Conservation (phyloP, 2,888 invertebrate genomes). For the Folsomia candida region DNA sequence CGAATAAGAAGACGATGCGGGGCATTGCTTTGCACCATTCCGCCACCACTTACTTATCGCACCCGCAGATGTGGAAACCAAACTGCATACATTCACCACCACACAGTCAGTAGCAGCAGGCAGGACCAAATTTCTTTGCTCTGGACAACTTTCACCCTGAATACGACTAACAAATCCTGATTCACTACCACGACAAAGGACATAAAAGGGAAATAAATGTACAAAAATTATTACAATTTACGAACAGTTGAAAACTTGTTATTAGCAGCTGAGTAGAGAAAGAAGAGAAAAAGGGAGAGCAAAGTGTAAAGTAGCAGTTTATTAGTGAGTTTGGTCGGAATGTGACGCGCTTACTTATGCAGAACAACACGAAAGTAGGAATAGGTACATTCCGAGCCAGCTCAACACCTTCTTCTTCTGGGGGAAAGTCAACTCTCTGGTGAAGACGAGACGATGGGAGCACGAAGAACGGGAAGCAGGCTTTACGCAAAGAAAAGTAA, state of each 20-base stretch:
- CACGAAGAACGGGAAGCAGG: background rate
- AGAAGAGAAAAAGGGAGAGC: background rate
- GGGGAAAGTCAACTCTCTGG: background rate
- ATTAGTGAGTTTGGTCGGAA: constrained; percentile 6
- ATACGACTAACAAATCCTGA: constrained; percentile 14
- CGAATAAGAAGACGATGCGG: background rate
- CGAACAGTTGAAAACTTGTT: constrained; percentile 16
- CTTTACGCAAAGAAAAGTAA: background rate
- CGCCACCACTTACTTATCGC: background rate
- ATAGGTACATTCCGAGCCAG: background rate
- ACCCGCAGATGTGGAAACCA: background rate
- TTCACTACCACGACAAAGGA: constrained; percentile 14
- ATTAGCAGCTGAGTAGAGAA: constrained; percentile 1
- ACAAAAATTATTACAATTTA: constrained; percentile 20
- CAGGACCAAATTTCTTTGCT: background rate
- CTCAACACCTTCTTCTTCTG: background rate
- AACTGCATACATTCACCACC: background rate
- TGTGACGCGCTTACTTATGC: background rate
- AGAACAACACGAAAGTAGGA: background rate
- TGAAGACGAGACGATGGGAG: constrained; percentile 2
- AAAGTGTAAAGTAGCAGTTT: constrained; percentile 7
- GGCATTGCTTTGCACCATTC: background rate
- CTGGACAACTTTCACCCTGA: background rate
- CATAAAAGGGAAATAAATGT: constrained; percentile 21
- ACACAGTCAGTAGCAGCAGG: background rate